Base-by-base conservation (phyloP, 2,797 vertebrate genomes). In the Heliangelus exortis region DNA sequence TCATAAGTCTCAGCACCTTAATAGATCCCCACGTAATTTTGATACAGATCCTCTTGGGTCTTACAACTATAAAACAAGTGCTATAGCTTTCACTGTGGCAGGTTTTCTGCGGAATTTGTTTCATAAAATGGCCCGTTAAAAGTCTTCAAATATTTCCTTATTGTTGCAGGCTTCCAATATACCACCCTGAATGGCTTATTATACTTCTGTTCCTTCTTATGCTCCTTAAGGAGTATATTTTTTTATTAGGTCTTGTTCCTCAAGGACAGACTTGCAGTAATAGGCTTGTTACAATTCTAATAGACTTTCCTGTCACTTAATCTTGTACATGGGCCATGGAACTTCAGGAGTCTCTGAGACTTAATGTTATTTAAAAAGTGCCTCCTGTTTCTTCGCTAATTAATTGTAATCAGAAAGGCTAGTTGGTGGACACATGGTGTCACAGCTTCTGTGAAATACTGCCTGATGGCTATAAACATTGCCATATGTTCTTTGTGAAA, bases 351-450 rank as follows among this genome's bases (percentile, higher is more conserved):
- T 97, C 82, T 95, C 93, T 53, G 76, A 77, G 86, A 93, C 77
- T 93, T 97, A 92, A 88, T 96, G 91, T 96, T 96, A 96, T 95
- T 97, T 97, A 84, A 80, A 94, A 97, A 95, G 87, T 83, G 88
- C 95, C 89, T 97, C 93, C 96, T 92, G 93, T 92, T 97, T 97
- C 95, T 93, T 94, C 94, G 90, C 96, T 97, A 98, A 98, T 98
- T 98, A 97, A 96, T 97, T 97, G 95, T 89, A 96, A 97, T 97
- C 96, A 97, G 96, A 96, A 97, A 97, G 97, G 97, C 97, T 98
- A 97, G 97, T 97, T 97, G 95, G 93, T 96, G 97, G 97, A 97
- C 97, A 97, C 97, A 97, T 97, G 97, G 97, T 98, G 97, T 96
- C 34, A 4, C 92, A 92, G 95, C 96, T 95, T 96, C 97, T 97